phyloP scores from a whole-genome alignment of 2,113 vertebrate genomes.

The Passer montanus region DNA sequence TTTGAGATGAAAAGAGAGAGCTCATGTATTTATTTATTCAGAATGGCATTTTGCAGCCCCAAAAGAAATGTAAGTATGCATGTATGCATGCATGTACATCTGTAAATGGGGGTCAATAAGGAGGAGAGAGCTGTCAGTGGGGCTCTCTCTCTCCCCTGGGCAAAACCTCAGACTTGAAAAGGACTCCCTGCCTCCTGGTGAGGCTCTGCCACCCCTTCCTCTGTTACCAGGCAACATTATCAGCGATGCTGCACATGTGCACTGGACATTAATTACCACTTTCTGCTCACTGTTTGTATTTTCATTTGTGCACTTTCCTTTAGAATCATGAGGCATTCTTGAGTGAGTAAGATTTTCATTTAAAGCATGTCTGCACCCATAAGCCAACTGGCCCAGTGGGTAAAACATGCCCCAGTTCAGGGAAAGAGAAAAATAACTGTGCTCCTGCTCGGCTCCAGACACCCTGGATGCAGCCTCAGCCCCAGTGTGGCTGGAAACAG shows the following conservation, averaged over 20 bases:
- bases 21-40: background rate
- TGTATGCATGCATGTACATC: background rate
- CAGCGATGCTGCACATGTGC: background rate
- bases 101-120: background rate
- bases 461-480: background rate
- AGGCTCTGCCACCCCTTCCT: constrained; percentile 5
- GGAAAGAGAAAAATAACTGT: background rate
- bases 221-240: constrained; percentile 63
- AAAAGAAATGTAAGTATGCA: background rate
- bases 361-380: background rate
- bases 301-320: constrained; percentile 2
- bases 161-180: background rate
- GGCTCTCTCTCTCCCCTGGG: background rate
- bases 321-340: background rate
- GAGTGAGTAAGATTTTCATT: background rate
- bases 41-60: background rate
- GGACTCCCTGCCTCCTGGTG: background rate
- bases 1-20: background rate
- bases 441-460: background rate
- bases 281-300: constrained; percentile 10
- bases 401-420: accelerated
- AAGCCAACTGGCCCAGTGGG: accelerated
- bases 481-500: background rate
- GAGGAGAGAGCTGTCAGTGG: background rate
- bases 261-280: constrained; percentile 11